These are phyloP conservation scores for Sylvia atricapilla DNA, from an alignment of 2,113 vertebrate species.

Conservation along the genomic window DNA sequence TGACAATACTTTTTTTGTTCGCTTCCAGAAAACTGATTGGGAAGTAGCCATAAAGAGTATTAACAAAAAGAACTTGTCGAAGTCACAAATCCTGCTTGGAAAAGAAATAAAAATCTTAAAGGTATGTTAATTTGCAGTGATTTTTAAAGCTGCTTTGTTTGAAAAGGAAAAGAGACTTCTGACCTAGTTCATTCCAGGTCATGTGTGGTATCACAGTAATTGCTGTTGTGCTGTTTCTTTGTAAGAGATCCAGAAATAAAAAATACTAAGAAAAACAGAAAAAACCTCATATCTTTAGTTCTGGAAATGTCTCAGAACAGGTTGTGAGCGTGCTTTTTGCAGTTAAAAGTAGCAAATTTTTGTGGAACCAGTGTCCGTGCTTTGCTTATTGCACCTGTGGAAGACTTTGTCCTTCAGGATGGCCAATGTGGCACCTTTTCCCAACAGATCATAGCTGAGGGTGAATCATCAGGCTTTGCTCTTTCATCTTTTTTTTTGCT, in stretches of 20 bases:
- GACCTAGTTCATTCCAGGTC: constrained; percentile 12
- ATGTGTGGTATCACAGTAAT: neutral
- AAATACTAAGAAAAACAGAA: neutral
- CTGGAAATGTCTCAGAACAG: neutral
- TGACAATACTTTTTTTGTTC: neutral
- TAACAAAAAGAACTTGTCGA: constrained; percentile 98
- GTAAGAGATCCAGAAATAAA: neutral
- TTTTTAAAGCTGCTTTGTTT: constrained; percentile 42
- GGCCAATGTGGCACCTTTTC: neutral
- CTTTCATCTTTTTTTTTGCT: neutral
- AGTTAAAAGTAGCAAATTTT: neutral
- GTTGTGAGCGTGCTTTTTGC: neutral
- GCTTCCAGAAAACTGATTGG: constrained; percentile 92
- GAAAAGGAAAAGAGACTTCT: constrained; percentile 21
- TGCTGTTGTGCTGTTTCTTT: neutral
- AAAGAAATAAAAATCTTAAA: constrained; percentile 99
- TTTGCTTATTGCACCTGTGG: neutral
- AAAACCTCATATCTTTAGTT: neutral
- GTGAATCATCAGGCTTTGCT: neutral
- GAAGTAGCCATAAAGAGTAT: constrained; percentile 98
- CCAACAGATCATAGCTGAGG: neutral
- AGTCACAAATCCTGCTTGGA: constrained; percentile 96
- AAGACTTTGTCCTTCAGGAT: neutral
- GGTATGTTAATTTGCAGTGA: constrained; percentile 73
- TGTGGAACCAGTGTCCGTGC: neutral